Evolutionary conservation across 2,797 vertebrate genomes (phyloP), one percentile per base, ranked within the genome.

Genomic region (Acanthurus tractus): DNA sequence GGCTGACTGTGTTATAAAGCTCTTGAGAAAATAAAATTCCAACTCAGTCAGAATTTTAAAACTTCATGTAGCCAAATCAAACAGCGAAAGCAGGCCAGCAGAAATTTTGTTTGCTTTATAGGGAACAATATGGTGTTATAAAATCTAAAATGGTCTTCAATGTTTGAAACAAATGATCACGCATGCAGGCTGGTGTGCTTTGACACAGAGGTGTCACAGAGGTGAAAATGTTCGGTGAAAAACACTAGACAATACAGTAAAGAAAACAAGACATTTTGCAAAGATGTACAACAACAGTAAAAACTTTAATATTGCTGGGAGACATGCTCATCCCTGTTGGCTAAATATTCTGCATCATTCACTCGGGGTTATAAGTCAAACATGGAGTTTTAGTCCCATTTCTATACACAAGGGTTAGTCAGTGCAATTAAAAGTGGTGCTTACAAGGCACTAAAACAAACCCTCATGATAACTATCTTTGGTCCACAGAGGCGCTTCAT

Each of bases 401-500:
- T 34, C 25, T 4, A n/a, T 5, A 10, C 49, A 13, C 10, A 22
- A 29, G 64, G 50, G 40, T 40, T 14, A 48, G 63, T 17, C 23
- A 12, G 54, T 22, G 42, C 20, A 65, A 61, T 70, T 58, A 63
- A 48, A 54, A 78, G 71, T 34, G 55, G 70, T 52, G 54, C 44
- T 72, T 76, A 68, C 45, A 53, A 81, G 13, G 44, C 62, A 71
- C 48, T 71, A 73, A 75, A 72, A 63, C 71, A 66, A 82, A 76
- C 58, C 52, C 56, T 59, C 36, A 4, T 69, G 71, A 67, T 79
- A 79, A 84, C 59, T 83, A 36, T 78, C 56, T 69, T 53, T 48
- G 55, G 63, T 71, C 57, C 63, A 62, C 63, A 1, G 29, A 82
- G 72, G 76, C 69, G 78, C 76, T 81, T 76, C 14, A 79, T 56